Evolutionary conservation across 1,140 invertebrate species (phyloP).

Genomic region (Aphidius ervi): DNA sequence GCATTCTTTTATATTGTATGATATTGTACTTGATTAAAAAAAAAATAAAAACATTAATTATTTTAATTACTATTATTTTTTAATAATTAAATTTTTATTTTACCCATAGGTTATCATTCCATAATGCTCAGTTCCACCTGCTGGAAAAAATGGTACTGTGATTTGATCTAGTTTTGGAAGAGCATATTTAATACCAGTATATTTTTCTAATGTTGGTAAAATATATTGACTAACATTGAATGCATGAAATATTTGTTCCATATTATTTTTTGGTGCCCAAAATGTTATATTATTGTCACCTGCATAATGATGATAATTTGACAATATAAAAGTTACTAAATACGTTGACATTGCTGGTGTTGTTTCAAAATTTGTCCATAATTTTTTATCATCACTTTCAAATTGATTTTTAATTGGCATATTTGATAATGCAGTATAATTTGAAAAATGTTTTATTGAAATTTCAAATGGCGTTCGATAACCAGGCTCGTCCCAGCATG

Average conservation of each 20-base stretch:
- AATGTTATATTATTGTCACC: conserved; percentile 26
- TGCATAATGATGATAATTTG: conserved; percentile 23
- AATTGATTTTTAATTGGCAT: conserved; percentile 45
- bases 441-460: conserved; percentile 46
- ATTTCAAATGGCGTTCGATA: conserved; percentile 57
- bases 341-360: conserved; percentile 65
- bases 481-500: conserved; percentile 68
- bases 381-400: conserved; percentile 16
- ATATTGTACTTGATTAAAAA: conserved; percentile 73
- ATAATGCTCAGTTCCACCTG: conserved; percentile 20
- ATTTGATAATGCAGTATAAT: conserved; percentile 50
- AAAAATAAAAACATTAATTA: not conserved
- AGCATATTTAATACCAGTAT: conserved; percentile 20
- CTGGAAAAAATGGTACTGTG: conserved; percentile 13
- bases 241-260: not conserved
- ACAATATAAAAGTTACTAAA: conserved; percentile 64
- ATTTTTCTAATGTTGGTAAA: conserved; percentile 16
- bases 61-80: not conserved
- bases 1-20: conserved; percentile 42
- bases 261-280: conserved; percentile 2
- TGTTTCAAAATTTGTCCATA: conserved; percentile 26
- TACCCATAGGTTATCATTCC: conserved; percentile 57
- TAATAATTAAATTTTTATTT: conserved; percentile 21
- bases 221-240: conserved; percentile 14
- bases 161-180: conserved; percentile 22